phyloP scores from a whole-genome alignment of 2,113 vertebrate genomes.

The Heliornis fulica region DNA sequence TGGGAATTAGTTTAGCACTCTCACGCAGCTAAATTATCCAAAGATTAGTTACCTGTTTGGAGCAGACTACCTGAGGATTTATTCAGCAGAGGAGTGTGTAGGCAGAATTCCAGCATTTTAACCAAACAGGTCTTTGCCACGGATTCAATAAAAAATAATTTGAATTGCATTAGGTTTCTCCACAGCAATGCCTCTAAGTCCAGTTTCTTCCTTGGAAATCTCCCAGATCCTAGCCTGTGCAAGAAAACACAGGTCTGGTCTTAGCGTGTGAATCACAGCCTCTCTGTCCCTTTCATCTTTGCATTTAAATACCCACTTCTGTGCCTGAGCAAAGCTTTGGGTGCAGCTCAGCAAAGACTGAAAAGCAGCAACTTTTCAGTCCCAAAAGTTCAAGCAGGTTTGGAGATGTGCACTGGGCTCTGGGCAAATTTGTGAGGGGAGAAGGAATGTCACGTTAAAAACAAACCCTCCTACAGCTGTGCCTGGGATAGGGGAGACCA shows the following conservation, averaged over 20 bases:
- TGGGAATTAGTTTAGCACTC: conserved; percentile 44
- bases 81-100: not conserved
- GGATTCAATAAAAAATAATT: conserved; percentile 3
- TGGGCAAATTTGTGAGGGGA: not conserved
- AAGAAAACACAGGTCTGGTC: not conserved
- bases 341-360: not conserved
- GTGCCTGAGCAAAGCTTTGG: not conserved
- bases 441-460: not conserved
- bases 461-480: not conserved
- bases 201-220: not conserved
- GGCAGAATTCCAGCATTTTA: conserved; percentile 21
- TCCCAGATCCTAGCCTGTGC: not conserved
- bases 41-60: conserved; percentile 46
- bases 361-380: not conserved
- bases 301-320: not conserved
- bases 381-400: not conserved
- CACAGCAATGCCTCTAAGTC: not conserved
- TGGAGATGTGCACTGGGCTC: not conserved
- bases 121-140: not conserved
- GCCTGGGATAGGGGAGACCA: too few species aligned
- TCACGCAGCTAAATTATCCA: conserved; percentile 26
- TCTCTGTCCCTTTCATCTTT: not conserved
- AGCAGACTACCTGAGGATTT: not conserved
- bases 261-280: not conserved
- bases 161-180: not conserved